Conservation (phyloP, 2,113 vertebrate species). For the Melanotaenia duboulayi region DNA sequence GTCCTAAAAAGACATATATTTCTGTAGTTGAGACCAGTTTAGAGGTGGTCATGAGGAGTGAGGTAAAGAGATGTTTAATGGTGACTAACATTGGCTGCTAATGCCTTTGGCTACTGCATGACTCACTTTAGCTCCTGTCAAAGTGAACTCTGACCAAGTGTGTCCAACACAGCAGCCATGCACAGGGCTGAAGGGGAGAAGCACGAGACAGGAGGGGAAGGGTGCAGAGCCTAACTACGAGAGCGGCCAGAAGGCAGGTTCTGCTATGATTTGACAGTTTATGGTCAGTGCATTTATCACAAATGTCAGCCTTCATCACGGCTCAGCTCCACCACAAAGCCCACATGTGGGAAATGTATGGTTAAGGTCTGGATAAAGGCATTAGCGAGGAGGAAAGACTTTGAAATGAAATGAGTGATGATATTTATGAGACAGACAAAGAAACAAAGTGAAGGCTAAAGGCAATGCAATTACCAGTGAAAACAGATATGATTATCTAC, state of each 20-base stretch:
- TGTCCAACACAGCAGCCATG: slow-evolving; percentile 63
- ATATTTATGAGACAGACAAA: slow-evolving; percentile 13
- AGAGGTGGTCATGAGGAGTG: slow-evolving; percentile 36
- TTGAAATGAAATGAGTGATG: not conserved
- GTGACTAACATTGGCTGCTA: slow-evolving; percentile 66
- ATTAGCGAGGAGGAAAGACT: slow-evolving; percentile 9
- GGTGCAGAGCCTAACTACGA: slow-evolving; percentile 58
- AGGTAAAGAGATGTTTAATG: slow-evolving; percentile 64
- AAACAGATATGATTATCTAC: not conserved
- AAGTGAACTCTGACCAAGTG: slow-evolving; percentile 68
- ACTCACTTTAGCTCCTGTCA: slow-evolving; percentile 69
- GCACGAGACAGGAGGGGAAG: slow-evolving; percentile 49
- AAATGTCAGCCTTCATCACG: slow-evolving; percentile 75
- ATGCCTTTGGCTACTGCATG: slow-evolving; percentile 66
- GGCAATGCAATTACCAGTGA: not conserved
- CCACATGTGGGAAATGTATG: slow-evolving; percentile 16
- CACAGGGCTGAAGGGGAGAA: slow-evolving; percentile 47
- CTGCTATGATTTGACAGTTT: slow-evolving; percentile 75
- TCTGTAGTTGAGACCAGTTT: slow-evolving; percentile 25
- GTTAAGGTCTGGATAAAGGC: slow-evolving; percentile 31
- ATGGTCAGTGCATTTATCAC: slow-evolving; percentile 82
- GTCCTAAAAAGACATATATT: slow-evolving; percentile 8
- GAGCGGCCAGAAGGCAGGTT: slow-evolving; percentile 66
- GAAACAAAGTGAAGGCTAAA: not conserved
- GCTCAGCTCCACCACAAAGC: slow-evolving; percentile 35